Base-by-base conservation (phyloP, 2,888 invertebrate genomes). In the Podotricha telesiphe region DNA sequence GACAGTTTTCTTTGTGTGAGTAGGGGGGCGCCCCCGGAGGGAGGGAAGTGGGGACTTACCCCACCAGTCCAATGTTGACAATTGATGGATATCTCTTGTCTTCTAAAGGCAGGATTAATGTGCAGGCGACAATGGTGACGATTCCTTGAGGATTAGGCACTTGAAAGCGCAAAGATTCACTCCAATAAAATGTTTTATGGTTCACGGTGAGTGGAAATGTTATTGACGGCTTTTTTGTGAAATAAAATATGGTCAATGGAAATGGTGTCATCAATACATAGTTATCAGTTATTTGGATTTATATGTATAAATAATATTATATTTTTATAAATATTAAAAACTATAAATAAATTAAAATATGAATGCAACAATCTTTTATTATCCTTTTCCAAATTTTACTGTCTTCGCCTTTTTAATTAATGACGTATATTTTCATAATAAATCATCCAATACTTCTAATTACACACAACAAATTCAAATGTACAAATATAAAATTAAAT, bases 61-160 rank as follows among this genome's bases (percentile, higher is more conserved):
- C 84, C 82, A 80, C 82, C 87, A 86, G 88, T 89, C 89, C 91
- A 88, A 87, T 91, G 92, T 93, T 92, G 92, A 93, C 92, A 92
- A 91, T 90, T 93, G 92, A 93, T 93, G 92, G 92, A 92, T 92
- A 89, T 90, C 89, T 88, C 89, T 88, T 89, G 91, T 91, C 91
- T 90, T 86, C 84, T 84, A 89, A 89, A 91, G 91, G 87, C 89
- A 88, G 90, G 91, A 93, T 92, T 93, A 92, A 93, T 93, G 91
- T 82, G 80, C 85, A 83, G 84, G 80, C 79, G 81, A 89, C 90
- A 91, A 90, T 90, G 84, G 86, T 84, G 85, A 82, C 84, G 83
- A 84, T 81, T 82, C 81, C 81, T 85, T 83, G 83, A 84, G 86
- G 87, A 88, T 88, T 87, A 88, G 82, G 82, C 83, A 80, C 80